These are phyloP conservation scores for Lates calcarifer DNA, from an alignment of 2,113 vertebrate genomes.

Conservation along the genomic window DNA sequence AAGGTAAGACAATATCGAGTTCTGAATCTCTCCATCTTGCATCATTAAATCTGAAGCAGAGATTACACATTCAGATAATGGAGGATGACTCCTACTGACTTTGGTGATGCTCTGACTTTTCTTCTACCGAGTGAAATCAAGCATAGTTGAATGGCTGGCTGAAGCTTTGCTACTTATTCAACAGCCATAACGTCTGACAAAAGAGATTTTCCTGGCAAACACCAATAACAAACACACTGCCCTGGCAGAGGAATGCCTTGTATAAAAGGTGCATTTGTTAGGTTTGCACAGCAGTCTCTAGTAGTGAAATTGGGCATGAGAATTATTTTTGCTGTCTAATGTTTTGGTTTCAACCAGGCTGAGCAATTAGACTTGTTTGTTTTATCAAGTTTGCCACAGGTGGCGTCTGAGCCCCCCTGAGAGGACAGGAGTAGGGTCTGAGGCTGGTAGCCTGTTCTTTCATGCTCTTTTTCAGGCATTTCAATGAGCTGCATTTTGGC, in stretches of 20 bases:
- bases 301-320: slow-evolving; percentile 13
- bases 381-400: slow-evolving; percentile 20
- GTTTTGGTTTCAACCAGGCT: slow-evolving; percentile 13
- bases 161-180: neutral
- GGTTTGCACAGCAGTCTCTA: neutral
- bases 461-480: neutral
- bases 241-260: slow-evolving; percentile 1
- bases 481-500: neutral
- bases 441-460: neutral
- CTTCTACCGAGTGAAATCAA: neutral
- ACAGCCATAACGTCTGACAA: neutral
- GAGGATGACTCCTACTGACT: neutral
- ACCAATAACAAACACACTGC: neutral
- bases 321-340: slow-evolving; percentile 4
- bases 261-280: slow-evolving; percentile 27
- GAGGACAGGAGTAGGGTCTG: neutral
- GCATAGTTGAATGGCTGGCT: neutral
- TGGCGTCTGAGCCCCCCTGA: neutral
- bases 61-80: neutral
- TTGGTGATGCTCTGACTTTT: neutral
- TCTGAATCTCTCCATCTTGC: neutral
- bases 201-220: slow-evolving; percentile 7
- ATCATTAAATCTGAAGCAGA: neutral
- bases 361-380: slow-evolving; percentile 31
- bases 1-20: slow-evolving; percentile 87